Base-by-base conservation (phyloP, 2,888 invertebrate genomes). In the Arctia plantaginis region DNA sequence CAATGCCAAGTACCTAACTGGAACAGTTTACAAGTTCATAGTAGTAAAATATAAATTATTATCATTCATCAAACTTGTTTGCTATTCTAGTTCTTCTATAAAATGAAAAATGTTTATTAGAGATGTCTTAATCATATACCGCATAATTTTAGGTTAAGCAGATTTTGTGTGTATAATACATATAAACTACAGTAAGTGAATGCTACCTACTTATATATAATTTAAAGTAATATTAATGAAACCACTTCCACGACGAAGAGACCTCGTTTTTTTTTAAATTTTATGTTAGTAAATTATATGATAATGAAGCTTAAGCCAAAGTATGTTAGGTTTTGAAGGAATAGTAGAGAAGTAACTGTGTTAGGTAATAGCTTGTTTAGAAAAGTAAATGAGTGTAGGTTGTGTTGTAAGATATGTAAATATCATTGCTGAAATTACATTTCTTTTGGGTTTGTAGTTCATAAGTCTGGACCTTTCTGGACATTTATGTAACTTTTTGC, bases 271-370 rank as follows among this genome's bases (percentile, higher is more conserved):
- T 35, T 67, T 68, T n/a, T 64, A 64, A 20, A 55, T 74, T 59
- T 64, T 30, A 55, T 62, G 77, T 86, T 81, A 83, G 77, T 80
- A 64, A 77, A 76, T 74, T 44, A 71, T 69, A 77, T 83, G 83
- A 82, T 85, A 84, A 85, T 85, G 82, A 85, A 85, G 85, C 85
- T 78, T 68, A 85, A 85, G 85, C 85, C 74, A 77, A 77, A 78
- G 68, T 72, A 62, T 73, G 74, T 85, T 83, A 71, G 79, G 70
- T 81, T 74, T 73, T 71, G 78, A 84, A 81, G 75, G 70, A 80
- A 78, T 75, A 80, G 75, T 80, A 82, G 73, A 78, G 76, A 72
- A 79, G 78, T 79, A 65, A 41, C 73, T 76, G 78, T 80, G 81
- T 84, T 23, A 71, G n/a, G 70, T 66, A 65, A 66, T 39, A 66